Evolutionary conservation across 2,113 vertebrate species (phyloP), one percentile per base, ranked within the genome.

Genomic region (Dryoscopus gambensis): DNA sequence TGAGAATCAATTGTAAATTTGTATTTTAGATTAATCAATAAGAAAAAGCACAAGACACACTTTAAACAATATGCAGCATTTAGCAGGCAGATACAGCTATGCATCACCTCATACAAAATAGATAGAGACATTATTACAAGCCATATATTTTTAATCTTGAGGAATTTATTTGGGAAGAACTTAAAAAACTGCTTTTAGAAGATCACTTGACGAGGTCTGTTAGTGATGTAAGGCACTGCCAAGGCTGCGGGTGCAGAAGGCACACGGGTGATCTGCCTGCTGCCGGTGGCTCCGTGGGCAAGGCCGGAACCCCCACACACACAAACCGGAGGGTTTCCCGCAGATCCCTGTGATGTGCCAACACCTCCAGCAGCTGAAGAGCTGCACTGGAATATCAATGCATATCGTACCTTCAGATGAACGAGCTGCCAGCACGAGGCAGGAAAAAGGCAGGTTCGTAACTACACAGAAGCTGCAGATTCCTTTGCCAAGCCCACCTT

Each of bases 21-120:
- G 68, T 90, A 90, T 95, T 89, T 92, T 64, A 92, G 42, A 95
- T 87, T 88, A 93, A 93, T 91, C 76, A 91, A 70, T 89, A 89
- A 55, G 37, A 80, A 80, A 79, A 85, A 84, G 76, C 31, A 80
- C 44, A 73, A 57, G 78, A 55, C 67, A 91, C 5, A 6, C 73
- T 79, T 92, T 81, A 47, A 35, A 88, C 83, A 86, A 92, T n/a
- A 47, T 2, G 27, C 83, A 84, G 52, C 59, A 37, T 80, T 93
- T 84, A 92, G 39, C 55, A 89, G 90, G 50, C 81, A 86, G 71
- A 46, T 23, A 56, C 40, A 80, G 55, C 40, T 35, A 65, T 39
- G 55, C 47, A 47, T 42, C 35, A 14, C 31, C 74, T 85, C 75
- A 50, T 35, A 76, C 30, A 82, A 89, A 93, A 95, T 13, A 87